phyloP scores from a whole-genome alignment of 2,888 invertebrate genomes.

The Camponotus fellah region DNA sequence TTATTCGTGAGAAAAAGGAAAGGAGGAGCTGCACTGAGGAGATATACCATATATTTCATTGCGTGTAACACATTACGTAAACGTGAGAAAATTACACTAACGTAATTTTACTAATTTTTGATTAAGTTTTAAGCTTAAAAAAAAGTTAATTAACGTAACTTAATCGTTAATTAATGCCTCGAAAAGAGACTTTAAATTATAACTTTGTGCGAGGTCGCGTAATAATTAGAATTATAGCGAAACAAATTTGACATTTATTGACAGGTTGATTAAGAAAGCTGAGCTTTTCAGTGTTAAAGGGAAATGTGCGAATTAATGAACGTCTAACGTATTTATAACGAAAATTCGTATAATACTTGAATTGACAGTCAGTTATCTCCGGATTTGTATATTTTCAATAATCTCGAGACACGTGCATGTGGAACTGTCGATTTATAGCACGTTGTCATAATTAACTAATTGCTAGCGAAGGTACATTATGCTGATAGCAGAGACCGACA shows the following conservation, averaged over 20 bases:
- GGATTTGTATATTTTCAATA: neutral
- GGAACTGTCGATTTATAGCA: slow-evolving; percentile 14
- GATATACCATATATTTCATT: neutral
- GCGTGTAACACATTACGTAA: slow-evolving; percentile 10
- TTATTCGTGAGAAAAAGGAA: too few species aligned
- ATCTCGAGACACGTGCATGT: neutral
- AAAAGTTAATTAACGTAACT: neutral
- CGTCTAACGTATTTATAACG: neutral
- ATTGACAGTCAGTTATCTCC: neutral
- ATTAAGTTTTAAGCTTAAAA: neutral
- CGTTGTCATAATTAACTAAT: slow-evolving; percentile 38
- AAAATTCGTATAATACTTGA: neutral
- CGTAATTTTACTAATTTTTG: neutral
- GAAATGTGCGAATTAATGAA: neutral
- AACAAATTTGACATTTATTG: neutral
- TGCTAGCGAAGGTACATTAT: neutral
- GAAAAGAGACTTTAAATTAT: neutral
- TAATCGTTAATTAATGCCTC: neutral
- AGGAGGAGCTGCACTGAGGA: neutral
- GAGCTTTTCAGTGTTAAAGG: neutral
- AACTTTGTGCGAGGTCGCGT: neutral
- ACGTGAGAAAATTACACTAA: neutral
- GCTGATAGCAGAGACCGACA: neutral
- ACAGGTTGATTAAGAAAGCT: neutral
- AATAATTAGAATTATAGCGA: neutral